Base-by-base conservation (phyloP, 2,888 invertebrate species). In the Sphaeridia pumilis region DNA sequence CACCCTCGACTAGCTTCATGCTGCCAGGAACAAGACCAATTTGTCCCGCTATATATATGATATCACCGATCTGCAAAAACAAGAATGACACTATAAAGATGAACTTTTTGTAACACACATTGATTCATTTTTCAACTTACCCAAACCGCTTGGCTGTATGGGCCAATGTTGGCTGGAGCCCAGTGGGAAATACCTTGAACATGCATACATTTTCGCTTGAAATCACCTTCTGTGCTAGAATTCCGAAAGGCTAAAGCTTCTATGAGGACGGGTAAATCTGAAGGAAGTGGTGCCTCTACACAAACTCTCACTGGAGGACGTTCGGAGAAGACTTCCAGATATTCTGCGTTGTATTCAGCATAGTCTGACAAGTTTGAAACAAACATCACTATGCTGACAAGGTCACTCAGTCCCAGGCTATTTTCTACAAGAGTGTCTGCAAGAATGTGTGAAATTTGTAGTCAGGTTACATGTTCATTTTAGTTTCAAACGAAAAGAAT, bases 141-240 rank as follows among this genome's bases (percentile, higher is more conserved):
- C 76, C 83, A 80, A 56, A 87, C 79, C 2, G 87, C 86, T 74
- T 94, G 94, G 69, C 93, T 93, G 70, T 94, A 94, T 4, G 94
- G 93, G 43, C 93, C 94, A 66, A 94, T 93, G 70, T 90, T 93
- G 56, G 93, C 92, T 0, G 94, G 93, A n/a, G 93, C 92, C 94
- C 94, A 94, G 70, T 94, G 92, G 26, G 92, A 93, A 66, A 93
- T 81, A 58, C 92, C 85, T 72, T 93, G 93, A 36, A 94, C 92
- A 70, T 94, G 93, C 85, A 93, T 86, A 5, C 86, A 87, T 58
- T 82, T 76, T 56, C 85, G 53, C n/a, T 51, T 78, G 55, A 59
- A 59, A 25, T 55, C 54, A 14, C 54, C 45, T 26, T 59, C 46
- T 17, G 21, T 34, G 36, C 44, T 50, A 35, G 22, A 22, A 25